Conservation (phyloP, 2,888 invertebrate genomes). For the Noctua comes region DNA sequence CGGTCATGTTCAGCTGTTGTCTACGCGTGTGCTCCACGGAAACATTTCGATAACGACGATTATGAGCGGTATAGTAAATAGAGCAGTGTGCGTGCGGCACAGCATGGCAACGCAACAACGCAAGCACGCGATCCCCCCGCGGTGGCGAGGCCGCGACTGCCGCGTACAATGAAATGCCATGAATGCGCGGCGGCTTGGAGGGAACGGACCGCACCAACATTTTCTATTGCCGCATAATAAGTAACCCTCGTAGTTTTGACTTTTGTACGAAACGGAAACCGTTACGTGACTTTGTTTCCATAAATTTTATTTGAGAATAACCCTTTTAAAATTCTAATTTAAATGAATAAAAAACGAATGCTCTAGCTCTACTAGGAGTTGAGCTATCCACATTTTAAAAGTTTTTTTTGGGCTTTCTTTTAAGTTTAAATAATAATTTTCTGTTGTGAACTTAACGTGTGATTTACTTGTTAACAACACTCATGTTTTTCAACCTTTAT, state of each 20-base stretch:
- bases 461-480: too few relatives aligned
- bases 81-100: constrained; percentile 73
- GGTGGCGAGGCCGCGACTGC: constrained; percentile 87
- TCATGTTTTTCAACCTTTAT: neutral
- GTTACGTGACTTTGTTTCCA: constrained; percentile 84
- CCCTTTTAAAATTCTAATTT: constrained; percentile 42
- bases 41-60: constrained; percentile 80
- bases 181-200: constrained; percentile 81
- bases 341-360: constrained; percentile 16
- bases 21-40: constrained; percentile 76
- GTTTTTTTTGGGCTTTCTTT: neutral
- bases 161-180: constrained; percentile 87
- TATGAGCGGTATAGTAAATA: constrained; percentile 80
- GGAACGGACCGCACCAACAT: constrained; percentile 78
- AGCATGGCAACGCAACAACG: constrained; percentile 69
- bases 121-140: constrained; percentile 85
- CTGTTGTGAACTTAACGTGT: neutral
- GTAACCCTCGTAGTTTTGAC: constrained; percentile 85
- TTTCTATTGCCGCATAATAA: constrained; percentile 87
- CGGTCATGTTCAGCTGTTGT: constrained; percentile 83
- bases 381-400: neutral
- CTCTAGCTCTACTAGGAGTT: constrained; percentile 8
- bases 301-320: constrained; percentile 74
- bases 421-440: neutral
- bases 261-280: constrained; percentile 85